phyloP scores from a whole-genome alignment of 2,113 vertebrate genomes.

The Corythornis cristatus region DNA sequence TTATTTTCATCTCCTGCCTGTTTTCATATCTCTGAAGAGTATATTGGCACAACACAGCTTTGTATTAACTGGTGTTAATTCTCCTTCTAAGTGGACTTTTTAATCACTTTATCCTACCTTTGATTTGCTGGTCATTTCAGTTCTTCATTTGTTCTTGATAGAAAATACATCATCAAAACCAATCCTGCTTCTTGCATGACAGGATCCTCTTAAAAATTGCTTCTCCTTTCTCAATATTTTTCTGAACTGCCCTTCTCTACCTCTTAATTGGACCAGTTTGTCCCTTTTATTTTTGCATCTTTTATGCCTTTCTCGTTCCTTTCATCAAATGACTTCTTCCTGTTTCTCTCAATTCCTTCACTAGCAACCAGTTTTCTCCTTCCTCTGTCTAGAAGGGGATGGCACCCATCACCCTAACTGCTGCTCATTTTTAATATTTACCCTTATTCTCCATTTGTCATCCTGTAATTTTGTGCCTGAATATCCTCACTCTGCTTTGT shows the following conservation, averaged over 20 bases:
- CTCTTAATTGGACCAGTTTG: not conserved
- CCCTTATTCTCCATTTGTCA: not conserved
- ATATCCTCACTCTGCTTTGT: not conserved
- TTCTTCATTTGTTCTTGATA: not conserved
- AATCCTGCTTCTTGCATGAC: not conserved
- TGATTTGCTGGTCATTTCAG: not conserved
- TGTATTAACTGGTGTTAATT: not conserved
- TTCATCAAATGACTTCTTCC: not conserved
- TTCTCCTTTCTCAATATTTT: not conserved
- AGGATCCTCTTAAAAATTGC: not conserved
- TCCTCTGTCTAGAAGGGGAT: not conserved
- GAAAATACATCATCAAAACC: not conserved
- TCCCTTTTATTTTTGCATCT: not conserved
- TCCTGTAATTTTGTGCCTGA: not conserved
- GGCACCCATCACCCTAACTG: not conserved
- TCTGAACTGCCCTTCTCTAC: not conserved
- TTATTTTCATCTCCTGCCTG: slow-evolving; percentile 9
- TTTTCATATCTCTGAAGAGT: not conserved
- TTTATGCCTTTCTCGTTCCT: not conserved
- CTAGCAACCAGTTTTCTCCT: not conserved
- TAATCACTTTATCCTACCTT: not conserved
- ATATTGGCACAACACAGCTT: not conserved
- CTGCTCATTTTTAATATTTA: not conserved
- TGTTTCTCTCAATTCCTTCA: not conserved
- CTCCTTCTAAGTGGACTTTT: not conserved